phyloP scores from a whole-genome alignment of 92 coral and sea anemone genomes.

The Muricea muricata region DNA sequence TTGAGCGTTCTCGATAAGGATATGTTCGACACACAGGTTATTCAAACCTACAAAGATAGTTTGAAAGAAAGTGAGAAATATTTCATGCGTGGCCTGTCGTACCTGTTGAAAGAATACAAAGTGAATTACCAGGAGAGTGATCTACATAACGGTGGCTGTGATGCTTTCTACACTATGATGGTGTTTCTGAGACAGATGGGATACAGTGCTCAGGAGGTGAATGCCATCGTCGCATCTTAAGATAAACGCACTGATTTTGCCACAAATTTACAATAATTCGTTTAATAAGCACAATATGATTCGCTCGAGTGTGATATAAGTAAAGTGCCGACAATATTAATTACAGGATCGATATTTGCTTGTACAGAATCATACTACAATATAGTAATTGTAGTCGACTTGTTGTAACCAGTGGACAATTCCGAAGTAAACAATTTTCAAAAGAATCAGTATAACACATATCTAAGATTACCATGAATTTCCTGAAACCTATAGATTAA shows the following conservation, averaged over 20 bases:
- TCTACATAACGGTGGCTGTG: conserved; percentile 14
- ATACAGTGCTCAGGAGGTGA: neutral
- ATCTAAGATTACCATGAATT: too few species aligned
- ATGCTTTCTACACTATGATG: conserved; percentile 15
- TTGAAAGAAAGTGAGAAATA: neutral
- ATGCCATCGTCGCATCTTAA: conserved; percentile 2
- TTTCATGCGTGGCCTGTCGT: neutral
- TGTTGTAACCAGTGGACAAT: too few species aligned
- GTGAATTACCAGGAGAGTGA: neutral
- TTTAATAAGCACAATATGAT: too few species aligned
- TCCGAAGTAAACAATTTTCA: too few species aligned
- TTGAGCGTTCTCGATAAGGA: neutral
- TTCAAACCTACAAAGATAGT: neutral
- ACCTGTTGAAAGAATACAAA: neutral
- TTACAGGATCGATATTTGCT: too few species aligned
- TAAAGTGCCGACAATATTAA: too few species aligned
- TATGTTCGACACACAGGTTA: conserved; percentile 10
- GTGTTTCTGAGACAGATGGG: conserved; percentile 3
- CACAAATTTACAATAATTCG: too few species aligned
- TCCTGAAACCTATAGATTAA: too few species aligned
- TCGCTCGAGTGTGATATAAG: too few species aligned
- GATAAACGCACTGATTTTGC: neutral
- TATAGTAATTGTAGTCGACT: too few species aligned
- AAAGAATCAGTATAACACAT: too few species aligned
- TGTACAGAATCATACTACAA: too few species aligned